Evolutionary conservation across 2,113 vertebrate genomes (phyloP).

Genomic region (Crotalus tigris): DNA sequence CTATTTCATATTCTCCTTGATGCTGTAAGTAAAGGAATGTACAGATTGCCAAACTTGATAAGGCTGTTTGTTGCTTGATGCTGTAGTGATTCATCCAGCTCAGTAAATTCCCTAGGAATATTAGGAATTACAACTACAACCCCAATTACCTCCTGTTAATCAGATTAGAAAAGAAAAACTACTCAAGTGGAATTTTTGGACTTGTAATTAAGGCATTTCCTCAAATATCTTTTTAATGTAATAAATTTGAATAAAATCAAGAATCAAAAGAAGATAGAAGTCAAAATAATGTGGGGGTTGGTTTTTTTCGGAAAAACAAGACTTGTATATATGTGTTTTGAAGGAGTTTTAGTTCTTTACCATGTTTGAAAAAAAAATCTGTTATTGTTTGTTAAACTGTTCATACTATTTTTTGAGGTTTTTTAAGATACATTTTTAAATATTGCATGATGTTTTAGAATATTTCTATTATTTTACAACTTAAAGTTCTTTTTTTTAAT

Average conservation of each 20-base stretch:
- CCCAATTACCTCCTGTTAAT: neutral
- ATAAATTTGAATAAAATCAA: neutral
- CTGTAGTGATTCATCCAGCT: slow-evolving; percentile 18
- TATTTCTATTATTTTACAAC: neutral
- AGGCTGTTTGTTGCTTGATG: neutral
- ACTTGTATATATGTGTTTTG: neutral
- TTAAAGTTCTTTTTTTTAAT: neutral
- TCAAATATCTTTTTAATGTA: neutral
- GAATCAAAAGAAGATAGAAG: neutral
- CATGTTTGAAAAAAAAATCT: neutral
- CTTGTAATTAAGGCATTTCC: neutral
- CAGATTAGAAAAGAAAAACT: slow-evolving; percentile 10
- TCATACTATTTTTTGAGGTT: neutral
- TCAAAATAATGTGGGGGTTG: neutral
- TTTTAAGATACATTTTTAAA: neutral
- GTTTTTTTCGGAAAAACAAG: neutral
- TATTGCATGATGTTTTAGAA: neutral
- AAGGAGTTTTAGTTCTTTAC: neutral
- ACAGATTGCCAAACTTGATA: slow-evolving; percentile 4
- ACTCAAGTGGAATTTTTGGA: neutral
- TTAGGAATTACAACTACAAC: slow-evolving; percentile 3
- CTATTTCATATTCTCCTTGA: slow-evolving; percentile 5
- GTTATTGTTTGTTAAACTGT: neutral
- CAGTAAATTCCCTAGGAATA: slow-evolving; percentile 1
- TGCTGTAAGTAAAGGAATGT: slow-evolving; percentile 8